These are phyloP conservation scores for Alethe diademata DNA, from an alignment of 2,113 vertebrate species.

Conservation along the genomic window DNA sequence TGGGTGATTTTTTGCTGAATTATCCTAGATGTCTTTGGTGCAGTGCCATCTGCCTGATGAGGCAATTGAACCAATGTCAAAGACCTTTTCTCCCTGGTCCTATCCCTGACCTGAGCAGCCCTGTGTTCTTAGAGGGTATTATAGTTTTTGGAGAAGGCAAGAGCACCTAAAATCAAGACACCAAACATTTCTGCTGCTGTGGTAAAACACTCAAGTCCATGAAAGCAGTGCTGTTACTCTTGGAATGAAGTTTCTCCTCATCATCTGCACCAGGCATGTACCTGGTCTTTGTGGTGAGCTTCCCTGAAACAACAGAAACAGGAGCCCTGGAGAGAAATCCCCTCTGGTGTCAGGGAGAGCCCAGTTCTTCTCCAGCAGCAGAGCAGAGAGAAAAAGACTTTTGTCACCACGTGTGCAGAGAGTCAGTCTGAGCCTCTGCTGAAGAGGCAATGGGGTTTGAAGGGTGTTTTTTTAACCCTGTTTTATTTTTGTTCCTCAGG, in stretches of 20 bases:
- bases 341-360: not conserved
- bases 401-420: rapidly evolving
- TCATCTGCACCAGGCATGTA: rapidly evolving
- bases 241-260: not conserved
- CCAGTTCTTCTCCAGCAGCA: not conserved
- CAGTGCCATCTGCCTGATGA: not conserved
- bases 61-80: not conserved
- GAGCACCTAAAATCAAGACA: not conserved
- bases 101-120: not conserved
- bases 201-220: not conserved
- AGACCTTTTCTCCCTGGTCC: not conserved
- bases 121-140: not conserved
- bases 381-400: not conserved
- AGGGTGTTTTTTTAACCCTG: not conserved
- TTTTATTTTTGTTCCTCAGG: not conserved
- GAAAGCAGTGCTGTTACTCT: not conserved
- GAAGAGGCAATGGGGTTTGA: not conserved
- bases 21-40: not conserved
- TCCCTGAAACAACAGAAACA: not conserved
- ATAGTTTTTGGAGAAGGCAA: rapidly evolving
- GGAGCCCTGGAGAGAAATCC: not conserved
- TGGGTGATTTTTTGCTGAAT: not conserved
- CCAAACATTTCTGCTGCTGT: not conserved
- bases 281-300: not conserved
- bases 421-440: not conserved